A percentile compares a stretch with the other conserved stretches of the same genome.
phyloP scores from a whole-genome alignment of 2,113 vertebrate species.

The Oncorhynchus mykiss region DNA sequence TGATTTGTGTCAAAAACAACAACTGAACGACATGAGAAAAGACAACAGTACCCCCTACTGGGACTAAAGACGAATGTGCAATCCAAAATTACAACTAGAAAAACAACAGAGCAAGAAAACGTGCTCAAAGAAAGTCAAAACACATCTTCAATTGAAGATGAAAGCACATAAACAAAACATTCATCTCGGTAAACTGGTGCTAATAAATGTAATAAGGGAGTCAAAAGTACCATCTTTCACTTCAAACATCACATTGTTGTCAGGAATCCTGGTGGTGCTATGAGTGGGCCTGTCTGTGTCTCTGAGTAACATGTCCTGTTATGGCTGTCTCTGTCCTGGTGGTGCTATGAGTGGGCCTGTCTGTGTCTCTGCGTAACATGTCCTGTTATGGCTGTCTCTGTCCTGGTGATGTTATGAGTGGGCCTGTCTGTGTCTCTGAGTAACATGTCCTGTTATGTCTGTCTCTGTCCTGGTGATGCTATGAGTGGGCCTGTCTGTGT shows the following conservation, averaged over 20 bases:
- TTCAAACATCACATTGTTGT: not conserved
- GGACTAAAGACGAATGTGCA: conserved; percentile 1
- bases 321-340: no score
- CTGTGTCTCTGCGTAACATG: no score
- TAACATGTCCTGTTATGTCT: not conserved
- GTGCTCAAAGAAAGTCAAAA: not conserved
- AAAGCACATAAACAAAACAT: not conserved
- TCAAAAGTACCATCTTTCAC: not conserved
- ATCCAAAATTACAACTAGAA: not conserved
- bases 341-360: no score
- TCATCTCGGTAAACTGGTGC: not conserved
- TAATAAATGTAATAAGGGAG: not conserved
- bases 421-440: not conserved
- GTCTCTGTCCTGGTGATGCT: not conserved
- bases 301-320: no score
- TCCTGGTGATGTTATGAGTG: no score
- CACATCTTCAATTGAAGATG: not conserved
- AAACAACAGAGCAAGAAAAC: not conserved
- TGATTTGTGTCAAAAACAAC: not conserved
- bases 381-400: no score
- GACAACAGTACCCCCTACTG: conserved; percentile 50
- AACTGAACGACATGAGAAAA: conserved; percentile 2
- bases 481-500: no score
- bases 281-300: no score
- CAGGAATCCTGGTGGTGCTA: no score